Conservation (phyloP, 2,797 vertebrate genomes). For the Pempheris klunzingeri region DNA sequence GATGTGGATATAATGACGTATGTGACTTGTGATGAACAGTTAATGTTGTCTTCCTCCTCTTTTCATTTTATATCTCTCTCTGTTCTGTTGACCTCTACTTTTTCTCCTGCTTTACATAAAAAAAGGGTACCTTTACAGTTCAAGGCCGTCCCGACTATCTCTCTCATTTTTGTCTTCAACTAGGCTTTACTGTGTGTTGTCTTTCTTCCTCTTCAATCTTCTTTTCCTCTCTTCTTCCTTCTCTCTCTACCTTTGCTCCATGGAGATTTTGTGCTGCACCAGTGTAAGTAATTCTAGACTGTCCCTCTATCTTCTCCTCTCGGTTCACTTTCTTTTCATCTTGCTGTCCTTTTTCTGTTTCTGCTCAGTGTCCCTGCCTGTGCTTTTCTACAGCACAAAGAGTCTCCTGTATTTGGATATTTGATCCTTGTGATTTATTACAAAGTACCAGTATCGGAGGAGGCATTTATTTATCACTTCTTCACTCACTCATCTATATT, state of each 20-base stretch:
- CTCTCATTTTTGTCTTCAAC: constrained; percentile 58
- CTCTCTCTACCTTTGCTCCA: constrained; percentile 78
- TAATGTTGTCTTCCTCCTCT: not conserved
- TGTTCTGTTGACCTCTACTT: constrained; percentile 6
- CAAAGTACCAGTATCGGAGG: not conserved
- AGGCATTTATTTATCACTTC: not conserved
- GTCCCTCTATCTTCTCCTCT: constrained; percentile 32
- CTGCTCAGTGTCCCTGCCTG: constrained; percentile 44
- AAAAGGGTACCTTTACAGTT: not conserved
- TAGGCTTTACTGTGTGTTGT: constrained; percentile 79
- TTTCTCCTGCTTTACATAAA: constrained; percentile 11
- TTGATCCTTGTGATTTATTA: not conserved
- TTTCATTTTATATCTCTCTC: constrained; percentile 20
- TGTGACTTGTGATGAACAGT: not conserved
- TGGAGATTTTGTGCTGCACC: constrained; percentile 83
- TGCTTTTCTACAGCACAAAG: constrained; percentile 17
- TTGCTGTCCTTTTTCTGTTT: constrained; percentile 20
- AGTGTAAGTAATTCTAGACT: constrained; percentile 78
- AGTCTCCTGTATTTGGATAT: not conserved
- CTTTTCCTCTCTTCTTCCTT: constrained; percentile 82
- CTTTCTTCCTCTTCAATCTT: constrained; percentile 72
- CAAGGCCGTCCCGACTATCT: constrained; percentile 24
- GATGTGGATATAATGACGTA: rapidly evolving
- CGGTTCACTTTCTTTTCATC: constrained; percentile 14
- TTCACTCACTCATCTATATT: not conserved